phyloP scores from a whole-genome alignment of 2,113 vertebrate species.

The Etheostoma spectabile region DNA sequence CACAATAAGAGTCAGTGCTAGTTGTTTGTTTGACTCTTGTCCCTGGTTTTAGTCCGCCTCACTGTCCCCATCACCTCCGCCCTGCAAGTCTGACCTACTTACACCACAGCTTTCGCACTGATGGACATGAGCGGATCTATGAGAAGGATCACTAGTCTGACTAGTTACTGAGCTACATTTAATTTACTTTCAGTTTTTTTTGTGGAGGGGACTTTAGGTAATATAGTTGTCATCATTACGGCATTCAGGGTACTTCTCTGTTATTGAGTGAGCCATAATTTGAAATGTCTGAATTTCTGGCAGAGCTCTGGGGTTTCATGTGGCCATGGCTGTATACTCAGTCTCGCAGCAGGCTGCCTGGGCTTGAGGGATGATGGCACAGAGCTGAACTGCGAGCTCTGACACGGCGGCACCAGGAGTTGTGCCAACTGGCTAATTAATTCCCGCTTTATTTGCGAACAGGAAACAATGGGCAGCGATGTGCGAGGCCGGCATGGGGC shows the following conservation, averaged over 20 bases:
- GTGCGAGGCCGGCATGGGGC: slow-evolving; percentile 62
- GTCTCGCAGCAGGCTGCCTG: slow-evolving; percentile 57
- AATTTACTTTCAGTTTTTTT: neutral
- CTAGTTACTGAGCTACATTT: slow-evolving; percentile 9
- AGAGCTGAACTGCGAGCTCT: slow-evolving; percentile 55
- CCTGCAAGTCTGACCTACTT: slow-evolving; percentile 63
- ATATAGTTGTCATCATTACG: slow-evolving; percentile 20
- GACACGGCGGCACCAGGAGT: slow-evolving; percentile 57
- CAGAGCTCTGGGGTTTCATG: slow-evolving; percentile 56
- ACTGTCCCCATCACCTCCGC: slow-evolving; percentile 28
- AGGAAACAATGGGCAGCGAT: slow-evolving; percentile 76
- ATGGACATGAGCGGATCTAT: slow-evolving; percentile 33
- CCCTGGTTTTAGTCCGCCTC: slow-evolving; percentile 3
- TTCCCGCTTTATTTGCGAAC: slow-evolving; percentile 75
- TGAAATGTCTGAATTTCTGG: slow-evolving; percentile 60
- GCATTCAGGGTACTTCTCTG: slow-evolving; percentile 8
- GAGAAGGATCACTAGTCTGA: slow-evolving; percentile 16
- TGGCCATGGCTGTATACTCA: slow-evolving; percentile 25
- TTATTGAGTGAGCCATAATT: slow-evolving; percentile 53
- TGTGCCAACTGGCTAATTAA: slow-evolving; percentile 80
- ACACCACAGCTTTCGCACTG: slow-evolving; percentile 24
- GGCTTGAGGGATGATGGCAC: slow-evolving; percentile 58
- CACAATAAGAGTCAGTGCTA: slow-evolving; percentile 40
- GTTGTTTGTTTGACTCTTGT: slow-evolving; percentile 31
- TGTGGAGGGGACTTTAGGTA: slow-evolving; percentile 14